Percentiles rank a stretch among this genome's conserved stretches.
Conservation (phyloP, 2,113 vertebrate species). For the Hydrolagus affinis region DNA sequence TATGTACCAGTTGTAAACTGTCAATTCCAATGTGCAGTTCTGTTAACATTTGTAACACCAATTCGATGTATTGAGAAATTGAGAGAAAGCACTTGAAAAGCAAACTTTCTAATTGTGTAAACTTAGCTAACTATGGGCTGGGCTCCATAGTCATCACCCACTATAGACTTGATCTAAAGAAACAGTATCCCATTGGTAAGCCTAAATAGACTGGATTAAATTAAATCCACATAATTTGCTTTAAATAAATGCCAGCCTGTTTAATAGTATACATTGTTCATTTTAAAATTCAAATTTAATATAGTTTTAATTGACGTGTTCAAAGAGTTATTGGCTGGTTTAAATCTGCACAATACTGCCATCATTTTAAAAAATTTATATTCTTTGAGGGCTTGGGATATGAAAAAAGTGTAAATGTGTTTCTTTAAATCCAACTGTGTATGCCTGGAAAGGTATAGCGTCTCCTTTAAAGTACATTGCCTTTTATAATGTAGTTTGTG, state of each 20-base stretch:
- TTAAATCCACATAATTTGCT: background rate
- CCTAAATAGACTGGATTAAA: background rate
- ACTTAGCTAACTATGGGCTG: background rate
- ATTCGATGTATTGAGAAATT: constrained; percentile 4
- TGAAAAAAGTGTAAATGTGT: background rate
- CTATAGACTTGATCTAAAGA: background rate
- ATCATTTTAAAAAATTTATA: background rate
- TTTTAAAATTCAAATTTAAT: constrained; percentile 14
- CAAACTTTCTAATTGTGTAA: background rate
- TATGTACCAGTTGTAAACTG: constrained; percentile 27
- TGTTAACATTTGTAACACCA: background rate
- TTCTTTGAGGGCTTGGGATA: background rate
- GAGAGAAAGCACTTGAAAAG: constrained; percentile 20
- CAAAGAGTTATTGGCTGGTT: background rate
- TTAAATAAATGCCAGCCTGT: background rate
- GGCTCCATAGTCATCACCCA: constrained; percentile 11
- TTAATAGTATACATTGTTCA: constrained; percentile 1
- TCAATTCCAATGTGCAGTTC: constrained; percentile 19
- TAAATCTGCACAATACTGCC: background rate
- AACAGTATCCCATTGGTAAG: background rate
- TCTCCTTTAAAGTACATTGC: constrained; percentile 7
- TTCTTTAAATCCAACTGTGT: background rate
- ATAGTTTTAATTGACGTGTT: background rate
- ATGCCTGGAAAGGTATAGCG: background rate
- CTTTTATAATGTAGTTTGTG: constrained; percentile 11